phyloP scores from a whole-genome alignment of 2,888 invertebrate genomes.

The Ceriagrion tenellum region DNA sequence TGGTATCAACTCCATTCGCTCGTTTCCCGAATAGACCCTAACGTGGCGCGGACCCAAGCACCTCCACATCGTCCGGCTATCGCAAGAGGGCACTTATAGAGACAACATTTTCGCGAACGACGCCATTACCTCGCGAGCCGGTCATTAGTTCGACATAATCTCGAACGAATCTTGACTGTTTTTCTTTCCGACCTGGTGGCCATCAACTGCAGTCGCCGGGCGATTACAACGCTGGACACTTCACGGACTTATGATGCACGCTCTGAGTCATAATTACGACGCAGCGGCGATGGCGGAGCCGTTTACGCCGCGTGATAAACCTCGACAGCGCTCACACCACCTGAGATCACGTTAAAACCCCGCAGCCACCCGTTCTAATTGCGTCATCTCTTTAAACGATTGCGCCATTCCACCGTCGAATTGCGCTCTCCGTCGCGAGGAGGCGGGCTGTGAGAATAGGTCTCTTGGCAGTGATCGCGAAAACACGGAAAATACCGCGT shows the following conservation, averaged over 20 bases:
- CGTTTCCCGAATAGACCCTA: not conserved
- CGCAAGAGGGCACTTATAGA: not conserved
- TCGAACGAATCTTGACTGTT: not conserved
- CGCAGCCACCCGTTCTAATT: not conserved
- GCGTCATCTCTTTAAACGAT: conserved; percentile 53
- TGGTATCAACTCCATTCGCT: not conserved
- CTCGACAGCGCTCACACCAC: not conserved
- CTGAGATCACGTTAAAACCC: not conserved
- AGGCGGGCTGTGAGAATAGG: not conserved
- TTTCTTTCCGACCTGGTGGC: not conserved
- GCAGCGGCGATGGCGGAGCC: not conserved
- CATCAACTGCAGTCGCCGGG: not conserved
- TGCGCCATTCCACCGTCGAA: not conserved
- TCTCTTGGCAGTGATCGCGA: not conserved
- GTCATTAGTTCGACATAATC: conserved; percentile 47
- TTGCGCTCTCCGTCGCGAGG: not conserved
- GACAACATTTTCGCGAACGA: conserved; percentile 23
- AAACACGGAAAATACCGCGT: not conserved
- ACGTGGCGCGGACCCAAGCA: conserved; percentile 20
- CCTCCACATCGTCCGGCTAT: conserved; percentile 1
- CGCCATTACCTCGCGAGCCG: conserved; percentile 29
- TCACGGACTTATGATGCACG: conserved; percentile 28
- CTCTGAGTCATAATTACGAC: conserved; percentile 44
- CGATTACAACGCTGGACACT: conserved; percentile 48
- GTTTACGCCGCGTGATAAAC: conserved; percentile 47